Conservation (phyloP, 2,888 invertebrate species). For the Thecophora atra region DNA sequence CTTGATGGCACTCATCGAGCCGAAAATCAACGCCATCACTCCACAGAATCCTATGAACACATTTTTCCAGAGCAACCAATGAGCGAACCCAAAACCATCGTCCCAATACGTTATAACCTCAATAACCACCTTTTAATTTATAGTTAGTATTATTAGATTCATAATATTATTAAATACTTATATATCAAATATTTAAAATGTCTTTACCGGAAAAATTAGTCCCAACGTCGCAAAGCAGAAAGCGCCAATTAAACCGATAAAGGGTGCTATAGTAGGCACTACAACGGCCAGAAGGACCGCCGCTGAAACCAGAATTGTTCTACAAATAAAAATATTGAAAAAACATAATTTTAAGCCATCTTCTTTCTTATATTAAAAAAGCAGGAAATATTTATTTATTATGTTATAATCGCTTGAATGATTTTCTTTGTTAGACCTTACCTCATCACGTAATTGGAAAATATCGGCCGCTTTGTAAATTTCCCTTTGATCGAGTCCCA, state of each 20-base stretch:
- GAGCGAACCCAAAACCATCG: slow-evolving; percentile 76
- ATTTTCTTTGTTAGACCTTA: slow-evolving; percentile 42
- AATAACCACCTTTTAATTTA: slow-evolving; percentile 70
- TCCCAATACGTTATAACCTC: slow-evolving; percentile 89
- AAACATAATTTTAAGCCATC: no score
- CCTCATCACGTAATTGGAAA: slow-evolving; percentile 80
- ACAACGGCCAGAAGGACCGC: slow-evolving; percentile 82
- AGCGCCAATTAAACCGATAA: slow-evolving; percentile 92
- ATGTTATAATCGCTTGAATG: not conserved
- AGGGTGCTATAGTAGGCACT: slow-evolving; percentile 87
- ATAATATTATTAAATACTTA: slow-evolving; percentile 14
- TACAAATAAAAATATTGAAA: slow-evolving; percentile 30
- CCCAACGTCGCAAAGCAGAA: slow-evolving; percentile 93
- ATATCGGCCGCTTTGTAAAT: slow-evolving; percentile 73
- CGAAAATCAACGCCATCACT: slow-evolving; percentile 81
- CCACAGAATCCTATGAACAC: slow-evolving; percentile 79
- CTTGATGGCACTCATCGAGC: slow-evolving; percentile 74
- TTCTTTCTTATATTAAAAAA: no score
- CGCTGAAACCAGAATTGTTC: slow-evolving; percentile 73
- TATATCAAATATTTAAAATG: slow-evolving; percentile 26
- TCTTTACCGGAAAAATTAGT: slow-evolving; percentile 79
- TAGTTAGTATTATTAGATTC: slow-evolving; percentile 14
- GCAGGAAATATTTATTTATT: no score
- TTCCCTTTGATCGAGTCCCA: slow-evolving; percentile 84
- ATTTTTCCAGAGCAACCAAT: slow-evolving; percentile 84